Evolutionary conservation across 2,888 invertebrate genomes (phyloP).

Genomic region (Pyrochroa serraticornis): DNA sequence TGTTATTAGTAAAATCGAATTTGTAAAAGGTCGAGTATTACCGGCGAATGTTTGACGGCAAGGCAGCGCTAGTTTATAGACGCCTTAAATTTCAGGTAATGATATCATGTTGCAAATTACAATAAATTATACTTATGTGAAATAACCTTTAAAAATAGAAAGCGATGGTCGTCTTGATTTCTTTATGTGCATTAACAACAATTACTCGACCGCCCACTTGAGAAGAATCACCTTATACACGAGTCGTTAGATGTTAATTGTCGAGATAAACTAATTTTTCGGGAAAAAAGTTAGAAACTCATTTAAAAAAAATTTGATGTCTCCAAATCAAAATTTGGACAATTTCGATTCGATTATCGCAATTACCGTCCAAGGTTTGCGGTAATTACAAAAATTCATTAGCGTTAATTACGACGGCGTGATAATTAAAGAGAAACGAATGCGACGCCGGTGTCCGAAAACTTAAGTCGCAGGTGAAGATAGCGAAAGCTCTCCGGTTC

Average conservation of each 20-base stretch:
- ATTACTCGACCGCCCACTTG: constrained; percentile 33
- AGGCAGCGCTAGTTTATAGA: background rate
- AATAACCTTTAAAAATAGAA: constrained; percentile 51
- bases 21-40: no score
- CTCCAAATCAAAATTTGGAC: constrained; percentile 12
- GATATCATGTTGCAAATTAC: constrained; percentile 23
- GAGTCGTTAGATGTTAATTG: constrained; percentile 22
- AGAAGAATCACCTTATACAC: constrained; percentile 14
- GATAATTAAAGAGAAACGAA: constrained; percentile 3
- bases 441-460: background rate
- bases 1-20: no score
- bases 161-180: constrained; percentile 36
- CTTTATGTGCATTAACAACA: constrained; percentile 34
- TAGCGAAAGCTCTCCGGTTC: constrained; percentile 19
- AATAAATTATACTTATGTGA: constrained; percentile 34
- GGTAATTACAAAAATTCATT: constrained; percentile 23
- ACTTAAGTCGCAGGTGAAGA: constrained; percentile 6
- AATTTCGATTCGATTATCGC: constrained; percentile 13
- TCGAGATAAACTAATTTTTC: constrained; percentile 25
- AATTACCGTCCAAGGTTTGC: constrained; percentile 23
- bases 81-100: constrained; percentile 13
- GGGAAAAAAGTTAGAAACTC: constrained; percentile 17
- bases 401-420: constrained; percentile 9
- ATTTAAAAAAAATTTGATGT: constrained; percentile 12
- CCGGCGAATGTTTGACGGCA: no score